Evolutionary conservation across 37 sponge, comb jelly and placozoan genomes (phyloP), one percentile per base, ranked within the genome.

Genomic region (Dysidea cf. avara): DNA sequence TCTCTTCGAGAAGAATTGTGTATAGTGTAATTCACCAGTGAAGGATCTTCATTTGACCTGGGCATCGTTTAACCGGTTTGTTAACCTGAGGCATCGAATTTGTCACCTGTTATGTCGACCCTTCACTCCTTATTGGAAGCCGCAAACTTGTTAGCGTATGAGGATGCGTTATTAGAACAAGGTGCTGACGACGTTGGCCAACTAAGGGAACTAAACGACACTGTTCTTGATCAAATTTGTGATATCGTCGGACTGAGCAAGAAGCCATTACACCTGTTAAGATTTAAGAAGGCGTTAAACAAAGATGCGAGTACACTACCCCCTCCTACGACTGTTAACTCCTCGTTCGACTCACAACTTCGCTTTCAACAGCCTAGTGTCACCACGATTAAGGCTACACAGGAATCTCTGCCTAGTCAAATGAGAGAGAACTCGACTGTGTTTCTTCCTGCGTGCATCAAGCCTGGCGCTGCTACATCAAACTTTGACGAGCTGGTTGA

Each of bases 101-200:
- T 43, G 46, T 43, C 46, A 43, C 46, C 46, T 43, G 46, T 43
- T 43, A 43, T 43, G 46, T 43, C 46, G 46, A 53, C 71, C 28
- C 78, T 77, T 21, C 78, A 47, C 59, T 50, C 52, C 24, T 58
- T 85, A 40, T 78, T 91, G 0, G 57, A 54, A 6, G 47, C 65
- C 43, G 82, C 74, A 36, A 91, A 91, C 49, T 78, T 91, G 25
- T 61, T 86, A 47, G 54, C 36, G 11, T 91, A 91, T 64, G 60
- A 78, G 51, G 30, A 38, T 37, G 53, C 66, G 7, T 60, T 91
- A 7, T 74, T 86, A 32, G 81, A 85, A 37, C 78, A 86, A 72
- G 89, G 81, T 71, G 92, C 86, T 3, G 92, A 91, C 63, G 92
- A 91, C 50, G 56, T 86, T 7, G 21, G 76, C n/a, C 92, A 91